Evolutionary conservation across 1,140 invertebrate species (phyloP), one percentile per base, ranked within the genome.

Genomic region (Campoletis sonorensis): DNA sequence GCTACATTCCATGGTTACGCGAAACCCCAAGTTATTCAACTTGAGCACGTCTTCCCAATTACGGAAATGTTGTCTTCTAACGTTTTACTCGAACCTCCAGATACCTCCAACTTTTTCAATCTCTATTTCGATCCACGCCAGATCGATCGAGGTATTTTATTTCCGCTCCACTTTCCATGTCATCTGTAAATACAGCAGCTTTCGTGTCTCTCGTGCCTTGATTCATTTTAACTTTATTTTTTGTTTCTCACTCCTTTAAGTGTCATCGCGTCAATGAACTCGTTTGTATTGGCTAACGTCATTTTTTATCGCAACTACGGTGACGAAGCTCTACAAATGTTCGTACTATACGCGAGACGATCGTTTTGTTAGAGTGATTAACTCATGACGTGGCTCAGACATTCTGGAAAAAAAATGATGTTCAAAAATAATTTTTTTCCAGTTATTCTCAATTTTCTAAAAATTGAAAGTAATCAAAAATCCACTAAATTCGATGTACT

Each of bases 211-310:
- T 54, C 51, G 51, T 54, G 18, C 16, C 51, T 54, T 0, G 51
- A 54, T 54, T 54, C n/a, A 21, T 54, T 54, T 13, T 8, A 45
- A 54, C 1, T 18, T 54, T 54, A 4, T 11, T 5, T n/a, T 54
- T 54, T 54, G 3, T n/a, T 11, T 54, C n/a, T 54, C 16, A 11
- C n/a, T 54, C 16, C 18, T 54, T 54, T 54, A n/a, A 8, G 51
- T 4, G 51, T 54, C 51, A n/a, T 21, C 4, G 51, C n/a, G 51
- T 54, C 51, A 54, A 54, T 54, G 51, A 54, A 54, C 51, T 54
- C 51, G 51, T 54, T 54, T 54, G 51, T 54, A 54, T 54, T 54
- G 51, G 4, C 51, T 54, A 54, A 54, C 51, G 51, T 54, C n/a
- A n/a, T 21, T 54, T 21, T 54, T 54, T 54, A 54, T 54, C 51